A percentile compares a stretch with the other conserved stretches of the same genome.
phyloP scores from a whole-genome alignment of 2,797 vertebrate species.

The Crypturellus tataupa region DNA sequence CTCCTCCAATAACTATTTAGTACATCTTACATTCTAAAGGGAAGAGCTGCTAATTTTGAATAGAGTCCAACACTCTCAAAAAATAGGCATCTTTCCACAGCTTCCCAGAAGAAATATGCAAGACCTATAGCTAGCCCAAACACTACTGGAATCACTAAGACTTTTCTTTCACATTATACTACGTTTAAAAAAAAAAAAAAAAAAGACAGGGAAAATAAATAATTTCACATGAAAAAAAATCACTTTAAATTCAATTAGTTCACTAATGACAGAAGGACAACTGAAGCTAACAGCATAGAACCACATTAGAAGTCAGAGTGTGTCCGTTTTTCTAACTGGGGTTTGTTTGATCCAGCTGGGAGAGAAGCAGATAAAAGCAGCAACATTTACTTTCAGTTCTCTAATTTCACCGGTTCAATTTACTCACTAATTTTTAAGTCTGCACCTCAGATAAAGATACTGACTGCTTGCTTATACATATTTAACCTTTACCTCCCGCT shows the following conservation, averaged over 20 bases:
- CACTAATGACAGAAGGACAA: background rate
- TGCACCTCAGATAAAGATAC: background rate
- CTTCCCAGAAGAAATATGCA: background rate
- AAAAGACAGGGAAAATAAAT: background rate
- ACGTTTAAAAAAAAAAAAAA: background rate
- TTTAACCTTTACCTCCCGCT: background rate
- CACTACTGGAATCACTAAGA: background rate
- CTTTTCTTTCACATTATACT: background rate
- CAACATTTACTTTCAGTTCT: background rate
- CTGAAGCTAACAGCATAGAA: background rate
- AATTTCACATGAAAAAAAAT: background rate
- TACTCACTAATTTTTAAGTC: background rate
- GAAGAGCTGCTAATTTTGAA: background rate
- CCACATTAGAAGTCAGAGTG: accelerated
- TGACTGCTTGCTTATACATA: background rate
- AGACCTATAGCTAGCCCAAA: background rate
- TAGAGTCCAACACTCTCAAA: background rate
- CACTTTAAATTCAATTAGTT: background rate
- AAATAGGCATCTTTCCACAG: background rate
- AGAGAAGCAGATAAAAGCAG: background rate
- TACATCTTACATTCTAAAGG: background rate
- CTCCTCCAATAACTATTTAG: background rate
- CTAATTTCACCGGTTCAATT: background rate
- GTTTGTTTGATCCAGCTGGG: background rate
- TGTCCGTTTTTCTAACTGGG: background rate